phyloP scores from a whole-genome alignment of 1,140 invertebrate genomes.

The Sweltsa coloradensis region DNA sequence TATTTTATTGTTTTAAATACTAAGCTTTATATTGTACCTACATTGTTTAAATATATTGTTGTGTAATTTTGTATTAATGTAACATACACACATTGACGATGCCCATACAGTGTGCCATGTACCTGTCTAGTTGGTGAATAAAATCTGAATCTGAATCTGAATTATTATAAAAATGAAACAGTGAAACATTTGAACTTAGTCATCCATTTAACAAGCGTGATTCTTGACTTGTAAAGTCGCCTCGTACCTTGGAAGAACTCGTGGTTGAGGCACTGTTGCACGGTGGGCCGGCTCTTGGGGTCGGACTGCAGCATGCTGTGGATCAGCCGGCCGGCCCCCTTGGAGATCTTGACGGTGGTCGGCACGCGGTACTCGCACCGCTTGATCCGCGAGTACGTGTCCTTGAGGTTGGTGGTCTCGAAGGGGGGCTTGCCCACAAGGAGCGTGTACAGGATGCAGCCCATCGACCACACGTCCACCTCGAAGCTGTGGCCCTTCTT shows the following conservation, averaged over 20 bases:
- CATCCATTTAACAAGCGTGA: constrained; percentile 1
- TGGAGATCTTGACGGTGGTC: constrained; percentile 39
- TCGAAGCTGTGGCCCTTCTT: constrained; percentile 93
- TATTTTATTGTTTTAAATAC: too few species aligned
- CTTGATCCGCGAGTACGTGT: constrained; percentile 87
- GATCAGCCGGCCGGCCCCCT: constrained; percentile 68
- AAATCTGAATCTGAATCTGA: too few species aligned
- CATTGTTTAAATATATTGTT: too few species aligned
- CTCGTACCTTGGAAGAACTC: constrained; percentile 49
- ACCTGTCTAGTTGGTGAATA: too few species aligned
- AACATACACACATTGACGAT: too few species aligned
- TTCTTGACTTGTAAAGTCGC: constrained; percentile 13
- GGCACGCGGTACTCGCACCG: constrained; percentile 86
- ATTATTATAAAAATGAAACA: too few species aligned
- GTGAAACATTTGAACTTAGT: too few species aligned
- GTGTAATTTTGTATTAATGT: too few species aligned
- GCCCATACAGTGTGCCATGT: too few species aligned
- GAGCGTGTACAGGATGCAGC: constrained; percentile 91
- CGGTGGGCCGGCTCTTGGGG: constrained; percentile 65
- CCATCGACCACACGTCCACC: constrained; percentile 95
- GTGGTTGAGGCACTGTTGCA: constrained; percentile 61
- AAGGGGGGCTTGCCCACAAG: constrained; percentile 92
- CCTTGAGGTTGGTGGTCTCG: constrained; percentile 76
- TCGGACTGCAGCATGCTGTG: constrained; percentile 70
- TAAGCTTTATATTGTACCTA: too few species aligned